Percentiles rank a stretch among this genome's conserved stretches.
Conservation (phyloP, 2,113 vertebrate species). For the Garra rufa region DNA sequence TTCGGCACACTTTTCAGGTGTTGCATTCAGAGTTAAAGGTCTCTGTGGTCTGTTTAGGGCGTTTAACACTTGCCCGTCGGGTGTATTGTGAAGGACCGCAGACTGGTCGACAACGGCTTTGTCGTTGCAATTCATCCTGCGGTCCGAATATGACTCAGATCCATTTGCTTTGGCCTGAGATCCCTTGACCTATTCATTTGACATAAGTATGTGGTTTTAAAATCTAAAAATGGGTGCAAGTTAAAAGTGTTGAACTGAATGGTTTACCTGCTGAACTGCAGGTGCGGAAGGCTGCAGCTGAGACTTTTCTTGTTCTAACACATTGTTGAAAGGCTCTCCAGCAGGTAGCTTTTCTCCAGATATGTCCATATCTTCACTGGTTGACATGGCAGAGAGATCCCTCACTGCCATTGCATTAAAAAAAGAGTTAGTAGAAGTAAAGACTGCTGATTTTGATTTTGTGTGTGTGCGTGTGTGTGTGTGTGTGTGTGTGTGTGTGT, state of each 20-base stretch:
- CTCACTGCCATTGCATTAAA: not conserved
- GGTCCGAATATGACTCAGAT: not conserved
- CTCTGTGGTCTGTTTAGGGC: not conserved
- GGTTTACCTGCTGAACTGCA: conserved; percentile 26
- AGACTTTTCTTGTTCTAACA: conserved; percentile 17
- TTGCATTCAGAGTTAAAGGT: conserved; percentile 8
- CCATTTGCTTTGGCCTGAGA: conserved; percentile 8
- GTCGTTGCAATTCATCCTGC: not conserved
- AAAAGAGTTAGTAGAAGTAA: not conserved
- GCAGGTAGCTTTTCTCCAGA: not conserved
- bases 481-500: too few relatives aligned
- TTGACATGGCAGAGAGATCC: not conserved
- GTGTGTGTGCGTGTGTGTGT: too few relatives aligned
- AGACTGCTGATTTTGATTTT: not conserved
- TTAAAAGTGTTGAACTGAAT: not conserved
- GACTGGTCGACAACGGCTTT: not conserved
- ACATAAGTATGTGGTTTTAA: conserved; percentile 13
- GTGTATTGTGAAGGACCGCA: not conserved
- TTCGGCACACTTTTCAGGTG: conserved; percentile 23
- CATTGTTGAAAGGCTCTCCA: not conserved
- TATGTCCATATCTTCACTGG: not conserved
- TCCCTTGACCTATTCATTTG: conserved; percentile 22
- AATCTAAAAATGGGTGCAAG: not conserved
- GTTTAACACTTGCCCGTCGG: conserved; percentile 13
- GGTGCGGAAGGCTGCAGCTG: conserved; percentile 27